Evolutionary conservation across 1,140 invertebrate genomes (phyloP).

Genomic region (Neodiprion virginianus): DNA sequence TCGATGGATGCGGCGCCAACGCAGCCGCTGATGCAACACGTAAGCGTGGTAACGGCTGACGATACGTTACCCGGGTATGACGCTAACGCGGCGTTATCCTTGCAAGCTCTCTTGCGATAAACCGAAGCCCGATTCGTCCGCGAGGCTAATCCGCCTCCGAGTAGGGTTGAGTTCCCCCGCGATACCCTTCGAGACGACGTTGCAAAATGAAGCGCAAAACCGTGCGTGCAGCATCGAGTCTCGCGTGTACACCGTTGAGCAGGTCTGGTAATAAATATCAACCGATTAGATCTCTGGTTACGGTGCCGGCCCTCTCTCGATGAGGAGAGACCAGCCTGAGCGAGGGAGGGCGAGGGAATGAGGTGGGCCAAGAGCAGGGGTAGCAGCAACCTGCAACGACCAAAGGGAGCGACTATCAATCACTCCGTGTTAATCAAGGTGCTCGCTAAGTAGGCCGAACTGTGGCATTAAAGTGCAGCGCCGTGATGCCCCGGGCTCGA

Average conservation of each 20-base stretch:
- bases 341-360: background rate
- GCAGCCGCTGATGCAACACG: conserved; percentile 53
- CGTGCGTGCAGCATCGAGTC: conserved; percentile 15
- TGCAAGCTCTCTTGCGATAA: too few species aligned
- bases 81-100: conserved; percentile 28
- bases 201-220: conserved; percentile 24
- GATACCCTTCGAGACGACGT: background rate
- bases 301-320: conserved; percentile 16
- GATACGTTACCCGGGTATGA: conserved; percentile 30
- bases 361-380: conserved; percentile 34
- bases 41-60: conserved; percentile 40
- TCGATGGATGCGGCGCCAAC: conserved; percentile 44
- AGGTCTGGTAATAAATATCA: conserved; percentile 54
- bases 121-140: too few species aligned
- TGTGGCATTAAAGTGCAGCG: conserved; percentile 47
- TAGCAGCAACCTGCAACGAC: conserved; percentile 33
- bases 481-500: conserved; percentile 24
- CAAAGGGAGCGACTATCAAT: conserved; percentile 52
- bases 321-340: background rate
- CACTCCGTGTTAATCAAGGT: conserved; percentile 54
- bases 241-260: conserved; percentile 33
- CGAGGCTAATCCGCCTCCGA: background rate
- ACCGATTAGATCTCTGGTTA: conserved; percentile 53
- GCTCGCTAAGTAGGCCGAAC: conserved; percentile 53
- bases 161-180: background rate